Evolutionary conservation across 2,113 vertebrate genomes (phyloP).

Genomic region (Toxostoma redivivum): DNA sequence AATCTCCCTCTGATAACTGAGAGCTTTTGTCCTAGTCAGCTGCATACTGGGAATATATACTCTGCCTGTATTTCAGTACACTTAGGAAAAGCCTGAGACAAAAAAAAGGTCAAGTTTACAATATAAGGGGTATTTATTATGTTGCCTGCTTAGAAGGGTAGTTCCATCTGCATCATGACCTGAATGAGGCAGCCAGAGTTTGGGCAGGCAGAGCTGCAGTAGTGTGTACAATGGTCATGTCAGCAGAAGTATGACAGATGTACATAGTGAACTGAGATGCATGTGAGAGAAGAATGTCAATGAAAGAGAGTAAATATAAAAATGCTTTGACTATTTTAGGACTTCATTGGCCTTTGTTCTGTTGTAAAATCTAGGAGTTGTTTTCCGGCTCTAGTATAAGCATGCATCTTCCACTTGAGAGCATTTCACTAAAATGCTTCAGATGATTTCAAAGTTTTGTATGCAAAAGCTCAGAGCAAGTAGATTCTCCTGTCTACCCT

Average conservation of each 20-base stretch:
- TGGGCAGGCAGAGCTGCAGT: not conserved
- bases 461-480: not conserved
- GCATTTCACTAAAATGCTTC: not conserved
- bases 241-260: not conserved
- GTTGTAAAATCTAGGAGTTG: not conserved
- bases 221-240: not conserved
- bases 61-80: not conserved
- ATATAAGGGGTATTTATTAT: not conserved
- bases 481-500: not conserved
- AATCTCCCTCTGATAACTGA: not conserved
- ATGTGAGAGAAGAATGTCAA: not conserved
- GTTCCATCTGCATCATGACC: not conserved
- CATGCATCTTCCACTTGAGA: not conserved
- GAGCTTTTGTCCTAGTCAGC: not conserved
- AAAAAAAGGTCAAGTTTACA: not conserved
- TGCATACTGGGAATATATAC: not conserved
- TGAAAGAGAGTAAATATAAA: not conserved
- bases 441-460: not conserved
- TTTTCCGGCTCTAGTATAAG: not conserved
- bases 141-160: not conserved
- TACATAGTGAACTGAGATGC: not conserved
- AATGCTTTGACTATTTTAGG: not conserved
- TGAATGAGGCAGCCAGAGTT: not conserved
- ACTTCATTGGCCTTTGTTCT: not conserved
- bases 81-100: not conserved